Conservation (phyloP, 2,888 invertebrate genomes). For the Caradrina kadenii region DNA sequence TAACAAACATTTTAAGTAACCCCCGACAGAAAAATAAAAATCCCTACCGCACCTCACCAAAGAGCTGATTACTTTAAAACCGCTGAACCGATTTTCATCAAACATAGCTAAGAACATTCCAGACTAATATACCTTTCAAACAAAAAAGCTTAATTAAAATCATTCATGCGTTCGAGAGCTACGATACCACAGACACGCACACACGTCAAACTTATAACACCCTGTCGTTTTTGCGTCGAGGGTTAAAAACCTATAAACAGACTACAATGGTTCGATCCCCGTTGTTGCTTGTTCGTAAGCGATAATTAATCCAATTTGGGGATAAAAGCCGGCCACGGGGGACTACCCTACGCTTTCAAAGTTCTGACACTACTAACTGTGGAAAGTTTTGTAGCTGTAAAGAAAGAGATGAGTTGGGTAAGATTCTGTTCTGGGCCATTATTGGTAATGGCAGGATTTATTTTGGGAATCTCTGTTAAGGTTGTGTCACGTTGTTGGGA, state of each 20-base stretch:
- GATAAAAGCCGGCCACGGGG: constrained; percentile 48
- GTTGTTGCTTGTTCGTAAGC: constrained; percentile 44
- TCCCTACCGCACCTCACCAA: too few relatives aligned
- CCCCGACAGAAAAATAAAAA: too few relatives aligned
- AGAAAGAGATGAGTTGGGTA: constrained; percentile 19
- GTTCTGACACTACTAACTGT: constrained; percentile 21
- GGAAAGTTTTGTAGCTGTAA: constrained; percentile 6
- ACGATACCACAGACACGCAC: too few relatives aligned
- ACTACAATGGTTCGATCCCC: constrained; percentile 51
- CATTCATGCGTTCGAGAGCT: too few relatives aligned
- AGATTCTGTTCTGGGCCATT: constrained; percentile 8
- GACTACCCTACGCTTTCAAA: constrained; percentile 15
- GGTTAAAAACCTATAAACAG: constrained; percentile 37
- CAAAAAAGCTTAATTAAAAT: too few relatives aligned
- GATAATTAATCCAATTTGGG: constrained; percentile 69
- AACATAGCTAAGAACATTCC: too few relatives aligned
- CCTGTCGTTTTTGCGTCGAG: too few relatives aligned
- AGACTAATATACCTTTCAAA: too few relatives aligned
- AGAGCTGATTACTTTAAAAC: too few relatives aligned
- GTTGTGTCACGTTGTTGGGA: constrained; percentile 5
- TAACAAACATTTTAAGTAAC: too few relatives aligned
- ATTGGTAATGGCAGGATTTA: constrained; percentile 9
- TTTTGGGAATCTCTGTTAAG: not conserved
- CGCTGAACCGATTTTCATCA: too few relatives aligned
- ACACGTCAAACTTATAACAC: too few relatives aligned